Base-by-base conservation (phyloP, 2,113 vertebrate species). In the Camarhynchus parvulus region DNA sequence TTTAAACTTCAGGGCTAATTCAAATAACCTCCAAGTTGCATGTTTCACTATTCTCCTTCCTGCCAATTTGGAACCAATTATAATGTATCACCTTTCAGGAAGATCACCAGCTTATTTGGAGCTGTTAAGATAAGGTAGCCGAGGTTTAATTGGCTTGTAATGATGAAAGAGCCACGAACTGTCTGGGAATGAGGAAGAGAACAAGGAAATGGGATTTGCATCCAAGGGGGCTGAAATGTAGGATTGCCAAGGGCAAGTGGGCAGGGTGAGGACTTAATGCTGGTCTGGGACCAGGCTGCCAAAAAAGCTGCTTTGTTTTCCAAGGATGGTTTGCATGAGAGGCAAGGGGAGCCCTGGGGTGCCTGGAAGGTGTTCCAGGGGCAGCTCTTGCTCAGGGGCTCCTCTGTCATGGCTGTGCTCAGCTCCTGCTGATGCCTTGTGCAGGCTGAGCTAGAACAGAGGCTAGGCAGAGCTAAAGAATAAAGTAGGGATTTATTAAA, bases 61-160 rank as follows among this genome's bases (percentile, higher is more conserved):
- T 73, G 85, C 63, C 68, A 52, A 4, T 90, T 96, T 86, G 89
- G 63, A 96, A 80, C 46, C 80, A 73, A 39, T 95, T 95, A 92
- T 74, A 94, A 95, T 30, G 15, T 94, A 88, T 95, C 83, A 95
- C 88, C 86, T 97, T 94, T 94, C 58, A 59, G 66, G 74, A 92
- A 63, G 50, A 67, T 50, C 39, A 17, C 42, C 90, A 47, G 79
- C 74, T 97, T 92, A 85, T 91, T 81, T 87, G 91, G 67, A 94
- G 80, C 85, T 89, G 81, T 84, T 95, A 69, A 97, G 87, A 95
- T 95, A 97, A 96, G 52, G 83, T 59, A 80, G 81, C 74, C 47
- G 59, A 86, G 96, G 55, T 58, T 95, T 97, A 96, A 96, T 83
- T 97, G 96, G 52, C 75, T 95, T 58, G 25, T 73, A 87, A 68